Percentiles rank a stretch among this genome's conserved stretches.
phyloP scores from a whole-genome alignment of 1,140 invertebrate genomes.

The Drosophila micromelanica region DNA sequence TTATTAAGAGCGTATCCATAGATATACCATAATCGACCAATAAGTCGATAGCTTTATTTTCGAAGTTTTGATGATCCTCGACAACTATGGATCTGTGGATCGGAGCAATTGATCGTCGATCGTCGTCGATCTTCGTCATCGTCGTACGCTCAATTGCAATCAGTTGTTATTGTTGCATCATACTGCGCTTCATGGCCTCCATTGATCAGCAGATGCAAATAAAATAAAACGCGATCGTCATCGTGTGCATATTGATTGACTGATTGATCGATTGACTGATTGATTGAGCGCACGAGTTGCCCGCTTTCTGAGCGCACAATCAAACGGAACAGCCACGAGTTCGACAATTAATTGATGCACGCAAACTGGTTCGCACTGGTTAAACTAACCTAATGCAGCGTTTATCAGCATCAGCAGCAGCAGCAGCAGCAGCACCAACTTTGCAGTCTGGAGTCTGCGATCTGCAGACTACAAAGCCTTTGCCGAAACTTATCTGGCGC shows the following conservation, averaged over 20 bases:
- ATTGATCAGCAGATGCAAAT: conserved; percentile 30
- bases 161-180: conserved; percentile 77
- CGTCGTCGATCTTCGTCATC: conserved; percentile 10
- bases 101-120: conserved; percentile 1
- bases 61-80: background rate
- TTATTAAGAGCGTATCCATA: no score
- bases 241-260: conserved; percentile 44
- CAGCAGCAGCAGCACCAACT: background rate
- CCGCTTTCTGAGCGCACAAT: conserved; percentile 4
- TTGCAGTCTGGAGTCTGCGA: conserved; percentile 2
- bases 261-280: conserved; percentile 23
- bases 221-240: conserved; percentile 54
- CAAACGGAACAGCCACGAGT: conserved; percentile 12
- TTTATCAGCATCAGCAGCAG: conserved; percentile 2
- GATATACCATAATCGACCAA: no score
- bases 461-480: conserved; percentile 72
- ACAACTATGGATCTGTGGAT: background rate
- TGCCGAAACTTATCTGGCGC: conserved; percentile 77
- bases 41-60: background rate
- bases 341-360: no score
- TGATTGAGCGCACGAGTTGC: conserved; percentile 46
- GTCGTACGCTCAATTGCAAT: conserved; percentile 57
- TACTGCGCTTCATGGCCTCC: conserved; percentile 49
- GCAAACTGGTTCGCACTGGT: conserved; percentile 13
- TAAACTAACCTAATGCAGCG: background rate